Evolutionary conservation across 2,888 invertebrate species (phyloP).

Genomic region (Germaria angustata): DNA sequence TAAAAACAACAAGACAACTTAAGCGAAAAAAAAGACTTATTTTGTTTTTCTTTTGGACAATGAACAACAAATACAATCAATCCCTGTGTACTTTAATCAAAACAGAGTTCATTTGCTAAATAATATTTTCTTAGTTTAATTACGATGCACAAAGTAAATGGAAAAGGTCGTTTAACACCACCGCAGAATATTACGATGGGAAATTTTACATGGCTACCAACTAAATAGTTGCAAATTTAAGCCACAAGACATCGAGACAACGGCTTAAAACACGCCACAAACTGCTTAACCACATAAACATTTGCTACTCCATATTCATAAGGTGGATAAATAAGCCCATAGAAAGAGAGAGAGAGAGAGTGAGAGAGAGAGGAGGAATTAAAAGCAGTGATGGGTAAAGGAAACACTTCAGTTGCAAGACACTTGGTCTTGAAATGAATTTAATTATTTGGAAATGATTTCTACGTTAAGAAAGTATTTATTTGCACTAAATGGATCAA

Average conservation of each 20-base stretch:
- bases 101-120: conserved; percentile 30
- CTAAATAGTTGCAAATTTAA: conserved; percentile 7
- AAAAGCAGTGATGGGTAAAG: conserved; percentile 7
- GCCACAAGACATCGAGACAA: conserved; percentile 33
- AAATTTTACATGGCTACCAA: conserved; percentile 37
- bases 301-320: conserved; percentile 40
- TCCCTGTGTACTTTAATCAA: neutral
- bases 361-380: neutral
- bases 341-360: neutral
- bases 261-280: conserved; percentile 31
- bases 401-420: too few relatives aligned
- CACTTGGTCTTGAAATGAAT: too few relatives aligned
- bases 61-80: neutral
- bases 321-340: conserved; percentile 8
- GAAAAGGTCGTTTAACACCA: conserved; percentile 63
- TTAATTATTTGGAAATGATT: too few relatives aligned
- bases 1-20: too few relatives aligned
- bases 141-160: conserved; percentile 43
- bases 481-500: too few relatives aligned
- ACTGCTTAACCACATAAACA: conserved; percentile 29
- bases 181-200: conserved; percentile 45
- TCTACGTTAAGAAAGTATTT: too few relatives aligned
- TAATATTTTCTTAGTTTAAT: conserved; percentile 56
- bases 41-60: neutral
- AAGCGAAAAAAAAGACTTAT: too few relatives aligned